Percentiles rank a stretch among this genome's conserved stretches.
Evolutionary conservation across 2,888 invertebrate genomes (phyloP).

Genomic region (Microctonus hyperodae): DNA sequence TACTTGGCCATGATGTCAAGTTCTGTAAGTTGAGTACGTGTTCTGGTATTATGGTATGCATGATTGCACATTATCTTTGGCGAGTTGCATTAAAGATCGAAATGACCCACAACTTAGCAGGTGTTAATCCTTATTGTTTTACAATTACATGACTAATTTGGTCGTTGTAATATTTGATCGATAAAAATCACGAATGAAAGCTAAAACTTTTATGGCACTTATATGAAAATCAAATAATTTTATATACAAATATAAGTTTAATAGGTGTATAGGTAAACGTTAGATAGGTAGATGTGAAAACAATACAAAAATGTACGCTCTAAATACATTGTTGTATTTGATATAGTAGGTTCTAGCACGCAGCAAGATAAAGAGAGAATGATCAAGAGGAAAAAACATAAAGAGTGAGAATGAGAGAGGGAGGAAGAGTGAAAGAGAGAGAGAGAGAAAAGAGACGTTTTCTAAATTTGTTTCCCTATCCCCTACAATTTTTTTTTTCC

Average conservation of each 20-base stretch:
- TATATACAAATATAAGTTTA: not conserved
- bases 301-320: not conserved
- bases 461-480: slow-evolving; percentile 1
- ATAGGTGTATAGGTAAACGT: too few relatives aligned
- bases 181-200: too few relatives aligned
- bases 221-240: not conserved
- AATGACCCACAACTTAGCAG: too few relatives aligned
- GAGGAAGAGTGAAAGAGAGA: not conserved
- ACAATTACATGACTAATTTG: too few relatives aligned
- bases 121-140: too few relatives aligned
- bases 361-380: not conserved
- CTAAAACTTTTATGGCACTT: too few relatives aligned
- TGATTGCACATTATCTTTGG: not conserved
- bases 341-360: not conserved
- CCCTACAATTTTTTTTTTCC: not conserved
- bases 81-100: too few relatives aligned
- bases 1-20: not conserved
- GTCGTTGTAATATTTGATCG: too few relatives aligned
- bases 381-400: not conserved
- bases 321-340: not conserved
- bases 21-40: not conserved
- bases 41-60: slow-evolving; percentile 7
- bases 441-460: not conserved
- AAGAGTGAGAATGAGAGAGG: not conserved
- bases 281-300: not conserved